A percentile compares a stretch with the other conserved stretches of the same genome.
Conservation (phyloP, 2,888 invertebrate genomes). For the Aleiodes alternator region DNA sequence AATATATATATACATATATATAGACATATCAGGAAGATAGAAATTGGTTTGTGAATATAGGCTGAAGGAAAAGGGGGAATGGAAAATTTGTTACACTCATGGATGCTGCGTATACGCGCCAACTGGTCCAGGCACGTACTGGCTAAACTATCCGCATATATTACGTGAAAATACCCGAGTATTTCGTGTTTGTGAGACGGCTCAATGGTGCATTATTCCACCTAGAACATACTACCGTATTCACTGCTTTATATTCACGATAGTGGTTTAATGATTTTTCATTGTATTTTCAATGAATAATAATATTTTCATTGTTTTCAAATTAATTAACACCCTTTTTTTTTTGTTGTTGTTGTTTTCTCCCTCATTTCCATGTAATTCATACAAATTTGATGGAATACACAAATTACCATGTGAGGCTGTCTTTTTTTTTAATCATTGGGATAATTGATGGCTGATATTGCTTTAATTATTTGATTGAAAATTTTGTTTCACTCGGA, state of each 20-base stretch:
- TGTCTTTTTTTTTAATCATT: no score
- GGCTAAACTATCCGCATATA: slow-evolving; percentile 39
- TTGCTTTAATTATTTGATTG: no score
- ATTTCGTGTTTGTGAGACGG: slow-evolving; percentile 36
- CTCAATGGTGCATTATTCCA: slow-evolving; percentile 33
- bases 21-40: slow-evolving; percentile 24
- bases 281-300: slow-evolving; percentile 21
- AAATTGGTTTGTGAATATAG: slow-evolving; percentile 37
- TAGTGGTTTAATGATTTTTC: slow-evolving; percentile 23
- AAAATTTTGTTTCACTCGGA: no score
- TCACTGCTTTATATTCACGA: slow-evolving; percentile 6
- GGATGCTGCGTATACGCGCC: slow-evolving; percentile 23
- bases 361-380: no score
- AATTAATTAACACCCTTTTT: background rate
- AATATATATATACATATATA: slow-evolving; percentile 10
- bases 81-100: background rate
- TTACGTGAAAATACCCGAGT: slow-evolving; percentile 31
- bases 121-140: slow-evolving; percentile 31
- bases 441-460: no score
- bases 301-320: background rate
- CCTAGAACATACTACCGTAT: background rate
- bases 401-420: no score
- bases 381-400: no score
- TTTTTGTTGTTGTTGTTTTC: no score
- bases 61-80: slow-evolving; percentile 14